A percentile compares a stretch with the other conserved stretches of the same genome.
Evolutionary conservation across 2,113 vertebrate genomes (phyloP).

Genomic region (Xenus cinereus): DNA sequence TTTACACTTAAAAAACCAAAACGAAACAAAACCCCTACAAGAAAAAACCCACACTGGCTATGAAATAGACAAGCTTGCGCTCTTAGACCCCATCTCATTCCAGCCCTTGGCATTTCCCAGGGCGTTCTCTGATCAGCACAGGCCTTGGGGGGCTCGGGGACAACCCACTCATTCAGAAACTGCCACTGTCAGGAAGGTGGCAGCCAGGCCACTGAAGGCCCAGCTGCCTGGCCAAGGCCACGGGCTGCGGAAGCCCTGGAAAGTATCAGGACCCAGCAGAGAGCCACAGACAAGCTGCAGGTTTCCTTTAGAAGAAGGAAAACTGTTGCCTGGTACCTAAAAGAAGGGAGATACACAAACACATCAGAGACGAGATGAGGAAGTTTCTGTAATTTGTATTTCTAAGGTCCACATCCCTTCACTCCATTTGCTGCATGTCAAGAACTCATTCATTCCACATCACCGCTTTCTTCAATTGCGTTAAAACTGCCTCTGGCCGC

Average conservation of each 20-base stretch:
- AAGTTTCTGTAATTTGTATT: not conserved
- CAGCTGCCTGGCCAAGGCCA: not conserved
- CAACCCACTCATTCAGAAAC: not conserved
- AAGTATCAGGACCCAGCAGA: not conserved
- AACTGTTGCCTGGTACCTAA: accelerated
- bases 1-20: not conserved
- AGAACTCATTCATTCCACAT: not conserved
- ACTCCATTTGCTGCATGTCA: not conserved
- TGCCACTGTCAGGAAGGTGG: not conserved
- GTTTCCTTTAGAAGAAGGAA: not conserved
- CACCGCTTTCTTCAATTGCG: not conserved
- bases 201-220: not conserved
- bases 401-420: not conserved
- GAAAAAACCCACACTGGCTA: accelerated
- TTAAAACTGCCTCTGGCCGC: not conserved
- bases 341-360: not conserved
- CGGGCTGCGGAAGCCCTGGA: not conserved
- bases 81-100: not conserved
- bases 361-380: not conserved
- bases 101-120: not conserved
- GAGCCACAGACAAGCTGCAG: not conserved
- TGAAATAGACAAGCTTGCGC: not conserved
- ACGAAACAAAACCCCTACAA: no score
- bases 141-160: not conserved
- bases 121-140: not conserved